Conservation (phyloP, 1,140 invertebrate genomes). For the Zaprionus vittiger region DNA sequence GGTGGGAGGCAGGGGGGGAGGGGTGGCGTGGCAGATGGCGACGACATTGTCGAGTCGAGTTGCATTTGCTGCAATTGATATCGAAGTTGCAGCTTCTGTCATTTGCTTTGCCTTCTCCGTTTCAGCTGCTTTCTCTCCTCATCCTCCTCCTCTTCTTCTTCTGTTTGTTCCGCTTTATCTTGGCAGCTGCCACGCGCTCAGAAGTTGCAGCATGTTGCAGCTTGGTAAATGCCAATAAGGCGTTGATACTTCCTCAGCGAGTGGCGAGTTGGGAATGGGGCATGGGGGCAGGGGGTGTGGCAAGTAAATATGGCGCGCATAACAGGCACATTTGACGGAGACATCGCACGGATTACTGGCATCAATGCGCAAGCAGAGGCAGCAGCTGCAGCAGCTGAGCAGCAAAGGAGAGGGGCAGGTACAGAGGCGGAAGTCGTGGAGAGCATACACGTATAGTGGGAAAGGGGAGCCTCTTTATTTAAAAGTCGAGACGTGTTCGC, state of each 20-base stretch:
- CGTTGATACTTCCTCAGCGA: constrained; percentile 20
- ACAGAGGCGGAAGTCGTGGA: background rate
- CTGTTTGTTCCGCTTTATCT: background rate
- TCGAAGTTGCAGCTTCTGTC: constrained; percentile 67
- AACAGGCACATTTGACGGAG: constrained; percentile 52
- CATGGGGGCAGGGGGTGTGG: constrained; percentile 27
- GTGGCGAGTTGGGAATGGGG: background rate
- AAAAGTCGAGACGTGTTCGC: constrained; percentile 65
- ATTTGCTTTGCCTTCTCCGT: constrained; percentile 19
- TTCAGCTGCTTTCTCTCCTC: constrained; percentile 17
- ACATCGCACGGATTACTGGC: constrained; percentile 68
- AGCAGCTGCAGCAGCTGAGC: background rate
- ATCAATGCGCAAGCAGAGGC: constrained; percentile 62
- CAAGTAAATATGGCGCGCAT: constrained; percentile 57
- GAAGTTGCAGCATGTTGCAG: constrained; percentile 18
- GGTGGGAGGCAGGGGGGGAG: background rate
- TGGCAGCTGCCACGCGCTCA: background rate
- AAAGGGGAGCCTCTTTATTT: constrained; percentile 52
- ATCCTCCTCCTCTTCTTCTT: background rate
- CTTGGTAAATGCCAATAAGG: constrained; percentile 37
- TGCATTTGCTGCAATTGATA: constrained; percentile 78
- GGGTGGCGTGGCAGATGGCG: constrained; percentile 29
- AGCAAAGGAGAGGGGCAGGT: background rate
- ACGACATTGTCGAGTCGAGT: constrained; percentile 48
- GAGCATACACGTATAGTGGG: background rate